These are phyloP conservation scores for Gymnocephalus cernua DNA, from an alignment of 2,113 vertebrate genomes.

Conservation along the genomic window DNA sequence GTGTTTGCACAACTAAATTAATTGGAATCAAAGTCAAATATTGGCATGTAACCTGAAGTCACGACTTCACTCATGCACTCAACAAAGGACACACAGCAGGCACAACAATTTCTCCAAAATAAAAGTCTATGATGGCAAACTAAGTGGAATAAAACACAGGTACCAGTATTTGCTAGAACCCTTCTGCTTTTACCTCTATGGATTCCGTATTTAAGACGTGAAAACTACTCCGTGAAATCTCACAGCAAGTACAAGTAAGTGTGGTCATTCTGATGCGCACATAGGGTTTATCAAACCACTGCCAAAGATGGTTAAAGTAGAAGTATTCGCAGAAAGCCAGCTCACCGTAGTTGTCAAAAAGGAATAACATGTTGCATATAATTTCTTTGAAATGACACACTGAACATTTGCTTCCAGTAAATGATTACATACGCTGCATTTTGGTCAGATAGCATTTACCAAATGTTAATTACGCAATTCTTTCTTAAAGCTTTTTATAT, in stretches of 20 bases:
- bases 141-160: neutral
- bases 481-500: neutral
- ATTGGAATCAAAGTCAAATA: constrained; percentile 52
- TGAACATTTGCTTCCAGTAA: neutral
- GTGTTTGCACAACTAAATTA: constrained; percentile 31
- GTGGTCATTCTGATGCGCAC: neutral
- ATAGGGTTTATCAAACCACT: neutral
- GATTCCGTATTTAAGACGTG: neutral
- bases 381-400: constrained; percentile 1
- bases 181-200: neutral
- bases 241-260: neutral
- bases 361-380: neutral
- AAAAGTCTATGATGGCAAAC: neutral
- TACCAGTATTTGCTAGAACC: neutral
- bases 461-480: neutral
- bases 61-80: constrained; percentile 11
- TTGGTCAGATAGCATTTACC: neutral
- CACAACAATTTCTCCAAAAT: constrained; percentile 8
- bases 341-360: neutral
- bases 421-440: neutral
- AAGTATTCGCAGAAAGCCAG: neutral
- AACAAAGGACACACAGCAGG: neutral
- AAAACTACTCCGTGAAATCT: neutral
- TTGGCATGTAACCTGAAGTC: constrained; percentile 36
- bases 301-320: neutral